A percentile compares a stretch with the other conserved stretches of the same genome.
Evolutionary conservation across 2,888 invertebrate genomes (phyloP).

Genomic region (Cynaeus angustus): DNA sequence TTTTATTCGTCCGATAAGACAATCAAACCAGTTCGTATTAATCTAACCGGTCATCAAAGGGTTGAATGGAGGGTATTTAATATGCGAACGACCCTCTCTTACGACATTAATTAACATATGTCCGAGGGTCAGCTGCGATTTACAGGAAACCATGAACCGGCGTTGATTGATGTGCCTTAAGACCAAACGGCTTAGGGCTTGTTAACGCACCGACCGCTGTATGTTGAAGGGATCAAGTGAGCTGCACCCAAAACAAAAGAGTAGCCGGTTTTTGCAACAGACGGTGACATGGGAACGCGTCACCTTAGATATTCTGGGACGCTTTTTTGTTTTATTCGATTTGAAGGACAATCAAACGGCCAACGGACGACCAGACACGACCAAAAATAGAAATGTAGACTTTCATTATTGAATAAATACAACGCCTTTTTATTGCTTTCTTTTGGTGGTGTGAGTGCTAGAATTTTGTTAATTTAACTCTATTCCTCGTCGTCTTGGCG

Average conservation of each 20-base stretch:
- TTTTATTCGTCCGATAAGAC: conserved; percentile 26
- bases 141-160: conserved; percentile 56
- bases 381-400: too few species aligned
- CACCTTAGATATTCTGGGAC: conserved; percentile 48
- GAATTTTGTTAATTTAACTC: conserved; percentile 8
- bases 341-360: conserved; percentile 47
- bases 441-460: not conserved
- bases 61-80: conserved; percentile 59
- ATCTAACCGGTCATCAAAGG: conserved; percentile 46
- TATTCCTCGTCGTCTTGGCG: conserved; percentile 24
- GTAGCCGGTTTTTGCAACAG: conserved; percentile 65
- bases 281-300: conserved; percentile 53
- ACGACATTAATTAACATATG: conserved; percentile 60
- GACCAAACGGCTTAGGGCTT: conserved; percentile 59
- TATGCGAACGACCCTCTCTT: conserved; percentile 57
- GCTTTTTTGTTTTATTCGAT: conserved; percentile 52
- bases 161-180: conserved; percentile 61
- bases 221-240: conserved; percentile 64
- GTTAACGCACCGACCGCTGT: conserved; percentile 57
- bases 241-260: conserved; percentile 65
- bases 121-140: conserved; percentile 59
- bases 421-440: too few species aligned
- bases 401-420: too few species aligned
- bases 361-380: conserved; percentile 39
- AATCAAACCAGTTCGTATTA: conserved; percentile 45